These are phyloP conservation scores for Typhlomys cinereus DNA, from an alignment of 2,113 vertebrate genomes.

Conservation along the genomic window DNA sequence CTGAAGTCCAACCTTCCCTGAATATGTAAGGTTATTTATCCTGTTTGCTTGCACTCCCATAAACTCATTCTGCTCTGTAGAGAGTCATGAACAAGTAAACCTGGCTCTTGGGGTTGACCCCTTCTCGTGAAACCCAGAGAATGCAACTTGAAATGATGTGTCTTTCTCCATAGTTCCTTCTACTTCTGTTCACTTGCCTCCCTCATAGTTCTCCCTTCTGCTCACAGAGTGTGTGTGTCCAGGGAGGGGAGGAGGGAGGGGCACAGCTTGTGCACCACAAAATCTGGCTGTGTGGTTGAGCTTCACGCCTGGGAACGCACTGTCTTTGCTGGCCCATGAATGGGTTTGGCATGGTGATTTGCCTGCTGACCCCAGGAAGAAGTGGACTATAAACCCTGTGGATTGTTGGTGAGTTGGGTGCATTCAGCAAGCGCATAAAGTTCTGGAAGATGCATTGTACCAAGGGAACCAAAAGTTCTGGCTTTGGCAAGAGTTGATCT, in stretches of 20 bases:
- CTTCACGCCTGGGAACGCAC: slow-evolving; percentile 45
- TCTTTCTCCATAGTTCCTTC: neutral
- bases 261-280: slow-evolving; percentile 6
- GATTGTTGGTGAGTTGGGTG: slow-evolving; percentile 26
- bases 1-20: neutral
- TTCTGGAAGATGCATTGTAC: neutral
- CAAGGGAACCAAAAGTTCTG: neutral
- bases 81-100: neutral
- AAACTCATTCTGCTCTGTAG: neutral
- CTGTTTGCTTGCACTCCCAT: neutral
- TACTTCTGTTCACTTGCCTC: neutral
- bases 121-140: neutral
- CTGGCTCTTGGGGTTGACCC: neutral
- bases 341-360: slow-evolving; percentile 35
- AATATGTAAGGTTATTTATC: neutral
- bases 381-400: neutral
- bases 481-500: neutral
- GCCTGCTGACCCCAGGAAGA: slow-evolving; percentile 21
- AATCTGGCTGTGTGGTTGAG: slow-evolving; percentile 51
- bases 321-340: slow-evolving; percentile 37
- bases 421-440: neutral
- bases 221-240: slow-evolving; percentile 9
- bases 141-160: neutral
- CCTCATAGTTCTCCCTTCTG: neutral
- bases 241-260: neutral